Evolutionary conservation across 2,888 invertebrate genomes (phyloP), one percentile per base, ranked within the genome.

Genomic region (Gari tellinella): DNA sequence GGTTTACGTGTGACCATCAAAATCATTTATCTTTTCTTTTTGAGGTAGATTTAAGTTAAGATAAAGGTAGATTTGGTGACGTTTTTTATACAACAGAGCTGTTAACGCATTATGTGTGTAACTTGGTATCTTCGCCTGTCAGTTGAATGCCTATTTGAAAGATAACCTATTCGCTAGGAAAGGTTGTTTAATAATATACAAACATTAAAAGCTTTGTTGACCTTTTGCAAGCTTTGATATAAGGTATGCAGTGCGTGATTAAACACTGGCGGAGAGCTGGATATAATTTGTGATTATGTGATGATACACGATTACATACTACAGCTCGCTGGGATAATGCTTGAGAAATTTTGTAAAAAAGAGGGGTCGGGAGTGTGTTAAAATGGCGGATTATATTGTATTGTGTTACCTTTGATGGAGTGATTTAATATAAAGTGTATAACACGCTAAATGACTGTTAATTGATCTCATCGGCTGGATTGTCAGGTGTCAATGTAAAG

Each of bases 181-280:
- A 58, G 64, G 53, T 70, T 51, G 31, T 53, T 65, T 60, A 63
- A 69, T 63, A 69, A 64, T 74, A 56, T 69, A 62, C 64, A 75
- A 70, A 75, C 66, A 69, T 75, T 65, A 65, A 56, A 75, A 57
- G 61, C 66, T 57, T 62, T 62, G 58, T 52, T 69, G 75, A 75
- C 75, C 72, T 65, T 66, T 46, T 62, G 38, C 60, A 31, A 48
- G 68, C 49, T 52, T 65, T 57, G 65, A 70, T 62, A 51, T 56
- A 52, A 56, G 69, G 41, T 31, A 53, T 53, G 53, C 37, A 17
- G 37, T 31, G 12, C 17, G 38, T 53, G 53, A 53, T 53, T 53
- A 53, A 53, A 40, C 17, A 19, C 12, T n/a, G 40, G 17, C 21
- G 19, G 51, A 65, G 25, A 51, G 31, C 19, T n/a, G 53, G 25